Base-by-base conservation (phyloP, 2,113 vertebrate species). In the Physeter macrocephalus region DNA sequence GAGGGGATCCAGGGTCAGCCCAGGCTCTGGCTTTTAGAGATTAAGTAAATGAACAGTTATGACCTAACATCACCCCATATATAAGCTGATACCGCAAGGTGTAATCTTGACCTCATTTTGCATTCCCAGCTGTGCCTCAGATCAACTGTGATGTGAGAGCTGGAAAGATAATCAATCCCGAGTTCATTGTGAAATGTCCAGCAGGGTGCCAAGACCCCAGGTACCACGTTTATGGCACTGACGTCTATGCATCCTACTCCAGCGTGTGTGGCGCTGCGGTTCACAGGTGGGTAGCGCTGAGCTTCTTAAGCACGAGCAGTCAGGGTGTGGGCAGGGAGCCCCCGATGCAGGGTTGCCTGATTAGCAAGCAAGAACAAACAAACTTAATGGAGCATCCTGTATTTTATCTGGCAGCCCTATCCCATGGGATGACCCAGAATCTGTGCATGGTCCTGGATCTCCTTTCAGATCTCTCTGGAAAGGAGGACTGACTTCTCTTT, bases 101-200 rank as follows among this genome's bases (percentile, higher is more conserved):
- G 25, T 97, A 96, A 98, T 87, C 97, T 97, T 88, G 88, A 86
- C 61, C 94, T 96, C 80, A 78, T 96, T 98, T 96, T 98, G 78
- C 88, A 46, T 98, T 95, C 89, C 66, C 98, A 99, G 99, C 99
- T 95, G 98, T 99, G 96, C 99, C 99, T 88, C 98, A 99, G 94
- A 99, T 99, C 41, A 99, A 99, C 75, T 99, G 99, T 4, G 99
- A 99, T 46, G 98, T 99, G 97, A 99, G 99, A 98, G 99, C 99
- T 0, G 99, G 99, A 59, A 99, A 99, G 98, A 99, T 99, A 97
- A 99, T 97, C 91, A 98, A 99, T 95, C 98, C 99, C 43, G 99
- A 99, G 98, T 99, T 99, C 97, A 99, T 99, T 49, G 99, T 98
- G 85, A 99, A 99, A 95, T 99, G 99, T 95, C 99, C 99, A 0